These are phyloP conservation scores for Dryas iulia DNA, from an alignment of 1,140 invertebrate species.

Conservation along the genomic window DNA sequence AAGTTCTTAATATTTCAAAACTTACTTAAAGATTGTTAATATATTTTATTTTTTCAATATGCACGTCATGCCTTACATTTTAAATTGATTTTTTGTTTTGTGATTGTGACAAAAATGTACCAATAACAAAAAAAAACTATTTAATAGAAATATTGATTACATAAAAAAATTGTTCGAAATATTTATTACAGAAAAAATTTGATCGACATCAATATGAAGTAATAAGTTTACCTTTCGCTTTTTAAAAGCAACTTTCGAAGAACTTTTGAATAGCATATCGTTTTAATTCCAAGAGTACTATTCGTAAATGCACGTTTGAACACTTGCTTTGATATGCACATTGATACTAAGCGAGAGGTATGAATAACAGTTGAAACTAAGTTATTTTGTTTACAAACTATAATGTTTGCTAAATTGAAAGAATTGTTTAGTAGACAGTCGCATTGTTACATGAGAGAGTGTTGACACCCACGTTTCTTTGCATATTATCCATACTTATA, in stretches of 20 bases:
- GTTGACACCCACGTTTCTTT: neutral
- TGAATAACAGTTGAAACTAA: neutral
- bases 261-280: constrained; percentile 22
- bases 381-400: constrained; percentile 4
- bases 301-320: constrained; percentile 12
- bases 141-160: no score
- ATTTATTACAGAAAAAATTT: no score
- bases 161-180: no score
- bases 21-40: no score
- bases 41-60: no score
- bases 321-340: constrained; percentile 31
- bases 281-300: constrained; percentile 15
- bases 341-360: neutral
- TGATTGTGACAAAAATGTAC: no score
- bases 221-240: constrained; percentile 17
- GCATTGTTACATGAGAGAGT: neutral
- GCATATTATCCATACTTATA: no score
- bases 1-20: no score
- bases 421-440: neutral
- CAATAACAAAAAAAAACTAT: no score
- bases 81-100: no score
- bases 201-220: no score
- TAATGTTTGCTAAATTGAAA: constrained; percentile 4
- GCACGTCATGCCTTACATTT: no score
- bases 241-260: constrained; percentile 21